Conservation (phyloP, 2,797 vertebrate species). For the Smutsia gigantea region DNA sequence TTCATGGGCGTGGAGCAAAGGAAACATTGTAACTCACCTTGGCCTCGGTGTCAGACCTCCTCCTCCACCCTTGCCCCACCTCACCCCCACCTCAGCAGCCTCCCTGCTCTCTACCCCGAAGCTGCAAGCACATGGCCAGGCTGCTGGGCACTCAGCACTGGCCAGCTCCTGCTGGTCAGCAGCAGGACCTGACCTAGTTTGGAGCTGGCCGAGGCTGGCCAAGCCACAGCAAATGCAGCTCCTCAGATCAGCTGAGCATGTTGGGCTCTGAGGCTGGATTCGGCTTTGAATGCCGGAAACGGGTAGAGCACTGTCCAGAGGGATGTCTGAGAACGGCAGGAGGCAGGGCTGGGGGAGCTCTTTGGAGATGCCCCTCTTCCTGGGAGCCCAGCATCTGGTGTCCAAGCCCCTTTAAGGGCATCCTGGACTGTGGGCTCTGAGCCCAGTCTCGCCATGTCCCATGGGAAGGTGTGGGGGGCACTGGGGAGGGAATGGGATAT, state of each 20-base stretch:
- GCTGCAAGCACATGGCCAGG: background rate
- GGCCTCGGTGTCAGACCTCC: background rate
- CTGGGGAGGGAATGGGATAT: background rate
- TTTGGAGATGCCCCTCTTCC: background rate
- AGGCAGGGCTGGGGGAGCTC: background rate
- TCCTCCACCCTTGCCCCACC: background rate
- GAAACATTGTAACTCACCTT: background rate
- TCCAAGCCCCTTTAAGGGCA: background rate
- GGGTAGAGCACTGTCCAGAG: background rate
- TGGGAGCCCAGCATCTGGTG: background rate
- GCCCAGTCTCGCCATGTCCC: background rate
- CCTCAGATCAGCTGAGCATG: slow-evolving; percentile 50
- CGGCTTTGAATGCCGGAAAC: background rate
- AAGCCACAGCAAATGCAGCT: slow-evolving; percentile 74
- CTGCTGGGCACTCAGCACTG: background rate
- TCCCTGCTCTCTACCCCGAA: background rate
- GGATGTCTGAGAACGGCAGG: background rate
- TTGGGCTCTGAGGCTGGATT: background rate
- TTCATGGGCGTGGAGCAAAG: background rate
- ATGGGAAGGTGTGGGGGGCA: background rate
- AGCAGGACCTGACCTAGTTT: slow-evolving; percentile 86
- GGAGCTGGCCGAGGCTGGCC: slow-evolving; percentile 74
- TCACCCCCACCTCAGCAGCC: background rate
- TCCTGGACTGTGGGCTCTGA: background rate
- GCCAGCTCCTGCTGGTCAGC: slow-evolving; percentile 67